Evolutionary conservation across 2,888 invertebrate species (phyloP).

Genomic region (Drosophila ezoana): DNA sequence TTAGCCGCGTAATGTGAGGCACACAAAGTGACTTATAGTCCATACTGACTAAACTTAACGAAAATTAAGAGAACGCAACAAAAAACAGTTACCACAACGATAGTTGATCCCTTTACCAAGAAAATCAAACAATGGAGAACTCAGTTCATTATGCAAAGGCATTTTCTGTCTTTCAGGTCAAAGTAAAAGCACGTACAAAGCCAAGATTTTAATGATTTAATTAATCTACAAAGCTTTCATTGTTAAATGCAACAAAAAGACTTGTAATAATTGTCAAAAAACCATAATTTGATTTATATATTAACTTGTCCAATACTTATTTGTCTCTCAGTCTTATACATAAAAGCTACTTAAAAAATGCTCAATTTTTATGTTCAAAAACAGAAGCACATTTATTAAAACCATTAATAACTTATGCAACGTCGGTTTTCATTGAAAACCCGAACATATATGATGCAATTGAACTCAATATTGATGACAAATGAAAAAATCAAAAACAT

Average conservation of each 20-base stretch:
- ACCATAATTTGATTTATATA: too few species aligned
- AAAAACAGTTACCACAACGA: slow-evolving; percentile 57
- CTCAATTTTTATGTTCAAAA: background rate
- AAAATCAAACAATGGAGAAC: slow-evolving; percentile 8
- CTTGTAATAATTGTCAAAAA: slow-evolving; percentile 2
- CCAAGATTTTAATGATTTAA: too few species aligned
- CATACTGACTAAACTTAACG: slow-evolving; percentile 36
- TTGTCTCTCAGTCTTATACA: too few species aligned
- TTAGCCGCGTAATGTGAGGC: slow-evolving; percentile 29
- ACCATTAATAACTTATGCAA: background rate
- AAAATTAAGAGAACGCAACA: slow-evolving; percentile 11
- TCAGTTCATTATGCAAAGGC: background rate
- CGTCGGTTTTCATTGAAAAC: background rate
- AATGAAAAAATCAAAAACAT: background rate
- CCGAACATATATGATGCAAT: background rate
- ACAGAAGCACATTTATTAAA: background rate
- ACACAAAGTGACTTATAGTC: slow-evolving; percentile 35
- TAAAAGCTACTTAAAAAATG: background rate
- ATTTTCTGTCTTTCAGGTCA: background rate
- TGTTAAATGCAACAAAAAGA: background rate
- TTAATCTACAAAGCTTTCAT: background rate
- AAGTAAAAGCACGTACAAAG: background rate
- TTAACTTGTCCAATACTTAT: background rate
- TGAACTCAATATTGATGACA: background rate
- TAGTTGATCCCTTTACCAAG: slow-evolving; percentile 47